These are phyloP conservation scores for Hypotaenidia philippensis DNA, from an alignment of 2,797 vertebrate genomes.

Conservation along the genomic window DNA sequence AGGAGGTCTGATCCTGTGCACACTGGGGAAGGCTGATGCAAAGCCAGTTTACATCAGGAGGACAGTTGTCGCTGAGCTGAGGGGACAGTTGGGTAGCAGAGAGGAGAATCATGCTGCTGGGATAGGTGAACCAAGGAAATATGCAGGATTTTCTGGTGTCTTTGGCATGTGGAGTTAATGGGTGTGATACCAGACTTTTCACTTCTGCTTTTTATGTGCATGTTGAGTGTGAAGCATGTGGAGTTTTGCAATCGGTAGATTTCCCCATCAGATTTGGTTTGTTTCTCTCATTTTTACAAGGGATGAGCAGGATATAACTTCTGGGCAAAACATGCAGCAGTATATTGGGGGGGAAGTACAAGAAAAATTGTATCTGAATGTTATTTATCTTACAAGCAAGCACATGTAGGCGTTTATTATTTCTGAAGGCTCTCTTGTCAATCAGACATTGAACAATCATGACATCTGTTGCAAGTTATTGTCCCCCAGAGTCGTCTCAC, in stretches of 20 bases:
- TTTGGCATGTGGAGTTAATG: background rate
- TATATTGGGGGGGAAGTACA: background rate
- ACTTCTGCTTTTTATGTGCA: background rate
- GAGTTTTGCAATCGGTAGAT: background rate
- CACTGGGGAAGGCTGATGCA: background rate
- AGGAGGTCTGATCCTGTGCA: background rate
- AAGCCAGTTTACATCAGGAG: background rate
- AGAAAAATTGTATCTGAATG: constrained; percentile 34
- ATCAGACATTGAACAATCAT: background rate
- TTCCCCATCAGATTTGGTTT: background rate
- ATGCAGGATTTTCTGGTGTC: background rate
- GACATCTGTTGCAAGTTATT: constrained; percentile 48
- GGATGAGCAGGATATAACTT: background rate
- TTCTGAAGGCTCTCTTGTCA: constrained; percentile 42
- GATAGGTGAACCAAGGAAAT: background rate
- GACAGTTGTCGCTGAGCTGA: background rate
- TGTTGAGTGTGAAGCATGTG: background rate
- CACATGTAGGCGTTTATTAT: constrained; percentile 2
- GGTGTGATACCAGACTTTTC: background rate
- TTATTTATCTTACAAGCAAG: constrained; percentile 9
- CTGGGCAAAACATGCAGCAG: background rate
- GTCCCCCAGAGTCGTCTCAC: background rate
- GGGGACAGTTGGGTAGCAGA: background rate
- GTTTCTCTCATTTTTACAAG: constrained; percentile 15
- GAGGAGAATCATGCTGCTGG: background rate